Conservation (phyloP, 2,113 vertebrate genomes). For the Bubo blakistoni region DNA sequence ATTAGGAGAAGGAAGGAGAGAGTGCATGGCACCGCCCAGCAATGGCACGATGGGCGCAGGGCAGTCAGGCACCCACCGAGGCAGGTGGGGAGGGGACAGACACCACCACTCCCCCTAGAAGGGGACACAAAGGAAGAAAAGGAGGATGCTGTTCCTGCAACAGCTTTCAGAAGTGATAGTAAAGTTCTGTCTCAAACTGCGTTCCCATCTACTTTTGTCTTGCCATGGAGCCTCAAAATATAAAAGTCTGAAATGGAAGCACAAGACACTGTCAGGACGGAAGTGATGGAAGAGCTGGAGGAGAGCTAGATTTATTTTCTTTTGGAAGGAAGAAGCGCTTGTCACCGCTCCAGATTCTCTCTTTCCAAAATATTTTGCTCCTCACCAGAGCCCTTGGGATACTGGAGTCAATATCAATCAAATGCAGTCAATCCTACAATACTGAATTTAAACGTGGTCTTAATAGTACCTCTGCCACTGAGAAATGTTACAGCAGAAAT, state of each 20-base stretch:
- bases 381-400: neutral
- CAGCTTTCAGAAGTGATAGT: neutral
- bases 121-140: rapidly evolving
- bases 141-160: neutral
- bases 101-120: rapidly evolving
- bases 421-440: neutral
- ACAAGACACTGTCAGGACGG: neutral
- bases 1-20: neutral
- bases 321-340: neutral
- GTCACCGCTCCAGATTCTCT: neutral
- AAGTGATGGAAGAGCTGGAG: neutral
- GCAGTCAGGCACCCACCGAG: neutral
- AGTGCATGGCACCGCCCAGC: rapidly evolving
- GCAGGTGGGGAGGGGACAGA: rapidly evolving
- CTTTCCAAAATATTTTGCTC: neutral
- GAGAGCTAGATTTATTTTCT: neutral
- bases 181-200: neutral
- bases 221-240: neutral
- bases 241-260: neutral
- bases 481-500: neutral
- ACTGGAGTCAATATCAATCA: neutral
- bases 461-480: neutral
- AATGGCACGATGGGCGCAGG: neutral
- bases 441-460: neutral
- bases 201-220: neutral